These are phyloP conservation scores for Rhodeus uyekii DNA, from an alignment of 2,797 vertebrate species.

Conservation along the genomic window DNA sequence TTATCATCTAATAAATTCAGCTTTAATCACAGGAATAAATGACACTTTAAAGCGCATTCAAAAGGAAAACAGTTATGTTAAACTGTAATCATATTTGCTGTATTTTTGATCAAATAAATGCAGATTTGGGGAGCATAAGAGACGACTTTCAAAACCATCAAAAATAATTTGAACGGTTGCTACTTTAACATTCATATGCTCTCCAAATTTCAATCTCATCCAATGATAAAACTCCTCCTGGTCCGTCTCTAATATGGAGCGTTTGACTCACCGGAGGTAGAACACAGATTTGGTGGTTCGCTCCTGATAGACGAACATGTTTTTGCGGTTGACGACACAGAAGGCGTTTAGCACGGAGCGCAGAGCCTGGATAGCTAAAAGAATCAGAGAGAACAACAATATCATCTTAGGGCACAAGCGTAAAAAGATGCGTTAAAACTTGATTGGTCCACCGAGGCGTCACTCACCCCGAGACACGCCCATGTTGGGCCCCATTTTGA, in stretches of 20 bases:
- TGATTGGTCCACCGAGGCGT: not conserved
- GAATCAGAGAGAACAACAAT: conserved; percentile 4
- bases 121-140: not conserved
- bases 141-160: not conserved
- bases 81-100: not conserved
- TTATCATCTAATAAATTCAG: no score
- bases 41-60: not conserved
- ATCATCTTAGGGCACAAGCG: no score
- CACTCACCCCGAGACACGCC: conserved; percentile 80
- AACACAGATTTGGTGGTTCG: conserved; percentile 95
- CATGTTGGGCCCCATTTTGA: conserved; percentile 98
- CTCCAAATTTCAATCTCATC: not conserved
- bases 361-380: conserved; percentile 91
- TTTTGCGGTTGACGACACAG: conserved; percentile 97
- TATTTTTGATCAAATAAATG: not conserved
- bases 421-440: not conserved
- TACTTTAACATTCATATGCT: not conserved
- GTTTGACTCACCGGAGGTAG: conserved; percentile 88
- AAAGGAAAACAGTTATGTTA: not conserved
- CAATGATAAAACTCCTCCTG: not conserved
- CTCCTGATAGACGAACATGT: conserved; percentile 99
- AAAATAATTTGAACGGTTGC: not conserved
- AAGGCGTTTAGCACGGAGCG: conserved; percentile 95
- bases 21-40: not conserved
- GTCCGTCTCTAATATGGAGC: not conserved